phyloP scores from a whole-genome alignment of 2,888 invertebrate species.

The Formica aserva region DNA sequence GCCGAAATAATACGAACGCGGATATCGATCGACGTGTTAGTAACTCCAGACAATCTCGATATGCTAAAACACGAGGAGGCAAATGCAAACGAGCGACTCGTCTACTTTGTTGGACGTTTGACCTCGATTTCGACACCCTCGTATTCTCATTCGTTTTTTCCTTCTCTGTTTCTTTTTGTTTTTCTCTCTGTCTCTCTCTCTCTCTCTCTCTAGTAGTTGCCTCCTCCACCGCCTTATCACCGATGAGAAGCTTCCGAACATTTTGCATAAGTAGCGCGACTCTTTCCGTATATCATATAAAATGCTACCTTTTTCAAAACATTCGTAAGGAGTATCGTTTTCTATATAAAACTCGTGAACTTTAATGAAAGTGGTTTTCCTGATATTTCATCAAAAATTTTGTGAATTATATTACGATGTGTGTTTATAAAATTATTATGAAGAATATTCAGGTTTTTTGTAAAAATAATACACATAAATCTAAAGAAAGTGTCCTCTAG shows the following conservation, averaged over 20 bases:
- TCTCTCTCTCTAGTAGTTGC: neutral
- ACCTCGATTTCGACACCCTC: conserved; percentile 72
- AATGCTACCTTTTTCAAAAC: conserved; percentile 61
- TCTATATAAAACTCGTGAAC: neutral
- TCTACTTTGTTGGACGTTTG: conserved; percentile 73
- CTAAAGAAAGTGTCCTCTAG: neutral
- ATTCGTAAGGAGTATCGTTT: neutral
- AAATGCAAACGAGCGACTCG: conserved; percentile 65
- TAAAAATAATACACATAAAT: neutral
- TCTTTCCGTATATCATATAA: conserved; percentile 66
- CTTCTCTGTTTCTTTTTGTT: neutral
- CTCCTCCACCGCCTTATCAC: conserved; percentile 20
- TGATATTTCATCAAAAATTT: neutral
- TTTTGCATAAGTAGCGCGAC: conserved; percentile 73
- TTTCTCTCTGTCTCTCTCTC: conserved; percentile 12
- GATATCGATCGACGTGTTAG: conserved; percentile 35
- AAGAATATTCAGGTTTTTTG: neutral
- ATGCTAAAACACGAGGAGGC: conserved; percentile 40
- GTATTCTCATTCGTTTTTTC: neutral
- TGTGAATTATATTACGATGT: neutral
- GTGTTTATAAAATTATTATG: neutral
- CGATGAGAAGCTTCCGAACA: conserved; percentile 62
- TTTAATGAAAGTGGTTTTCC: neutral
- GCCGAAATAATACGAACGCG: conserved; percentile 21
- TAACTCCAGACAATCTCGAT: neutral